A percentile compares a stretch with the other conserved stretches of the same genome.
These are phyloP conservation scores for Drosophila falleni DNA, from an alignment of 2,888 invertebrate species.

Conservation along the genomic window DNA sequence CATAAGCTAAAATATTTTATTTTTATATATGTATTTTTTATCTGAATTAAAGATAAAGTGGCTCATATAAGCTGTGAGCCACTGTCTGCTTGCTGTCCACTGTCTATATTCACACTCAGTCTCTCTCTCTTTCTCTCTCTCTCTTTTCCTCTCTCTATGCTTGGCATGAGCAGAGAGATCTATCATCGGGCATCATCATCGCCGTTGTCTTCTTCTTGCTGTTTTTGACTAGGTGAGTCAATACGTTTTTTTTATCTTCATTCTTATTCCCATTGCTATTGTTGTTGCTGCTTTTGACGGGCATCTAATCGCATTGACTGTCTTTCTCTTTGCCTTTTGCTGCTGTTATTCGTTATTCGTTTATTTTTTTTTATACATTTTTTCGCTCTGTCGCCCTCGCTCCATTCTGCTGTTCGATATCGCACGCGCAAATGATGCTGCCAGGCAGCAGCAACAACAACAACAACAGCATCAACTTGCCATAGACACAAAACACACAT, in stretches of 20 bases:
- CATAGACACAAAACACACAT: conserved; percentile 63
- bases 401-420: conserved; percentile 36
- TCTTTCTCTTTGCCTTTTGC: conserved; percentile 37
- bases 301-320: conserved; percentile 43
- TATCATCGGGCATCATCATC: conserved; percentile 59
- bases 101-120: conserved; percentile 16
- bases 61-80: too few species aligned
- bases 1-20: too few species aligned
- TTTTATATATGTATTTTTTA: too few species aligned
- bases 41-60: too few species aligned
- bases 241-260: conserved; percentile 45
- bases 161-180: conserved; percentile 47
- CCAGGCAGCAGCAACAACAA: conserved; percentile 15
- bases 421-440: conserved; percentile 78
- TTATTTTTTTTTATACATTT: conserved; percentile 4
- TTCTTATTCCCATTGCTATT: conserved; percentile 23
- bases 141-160: conserved; percentile 6
- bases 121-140: conserved; percentile 10
- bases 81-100: conserved; percentile 29
- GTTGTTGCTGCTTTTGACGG: conserved; percentile 7
- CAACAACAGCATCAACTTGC: conserved; percentile 32
- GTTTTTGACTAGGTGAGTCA: conserved; percentile 65
- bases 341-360: conserved; percentile 26
- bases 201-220: conserved; percentile 16
- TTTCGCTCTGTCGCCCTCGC: conserved; percentile 28